These are phyloP conservation scores for Allacma fusca DNA, from an alignment of 2,888 invertebrate genomes.

Conservation along the genomic window DNA sequence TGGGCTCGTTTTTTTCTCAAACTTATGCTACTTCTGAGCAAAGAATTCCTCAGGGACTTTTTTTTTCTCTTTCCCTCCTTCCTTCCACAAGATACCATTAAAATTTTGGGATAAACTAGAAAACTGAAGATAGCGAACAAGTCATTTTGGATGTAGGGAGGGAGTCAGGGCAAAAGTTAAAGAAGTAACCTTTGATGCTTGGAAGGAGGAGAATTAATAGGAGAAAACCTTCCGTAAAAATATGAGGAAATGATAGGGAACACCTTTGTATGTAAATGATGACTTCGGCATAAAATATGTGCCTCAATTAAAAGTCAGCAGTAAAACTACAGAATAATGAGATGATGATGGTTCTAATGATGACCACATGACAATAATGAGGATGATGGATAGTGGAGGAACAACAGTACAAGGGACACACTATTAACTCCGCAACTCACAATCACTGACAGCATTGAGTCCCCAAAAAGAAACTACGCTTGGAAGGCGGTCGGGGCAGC, in stretches of 20 bases:
- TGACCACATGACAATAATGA: slow-evolving; percentile 35
- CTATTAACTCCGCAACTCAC: no score
- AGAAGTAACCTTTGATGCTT: no score
- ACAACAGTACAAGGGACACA: background rate
- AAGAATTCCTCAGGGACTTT: no score
- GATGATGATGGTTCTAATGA: slow-evolving; percentile 32
- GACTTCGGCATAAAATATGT: slow-evolving; percentile 7
- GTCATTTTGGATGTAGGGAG: background rate
- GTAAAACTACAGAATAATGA: slow-evolving; percentile 29
- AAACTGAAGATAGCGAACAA: background rate
- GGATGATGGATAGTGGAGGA: slow-evolving; percentile 32
- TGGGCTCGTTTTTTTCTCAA: background rate
- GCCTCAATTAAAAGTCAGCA: slow-evolving; percentile 26
- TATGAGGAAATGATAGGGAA: background rate
- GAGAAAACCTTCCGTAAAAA: background rate
- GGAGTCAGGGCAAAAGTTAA: no score
- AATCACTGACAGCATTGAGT: no score
- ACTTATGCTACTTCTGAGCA: background rate
- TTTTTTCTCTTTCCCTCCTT: background rate
- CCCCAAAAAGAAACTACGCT: no score
- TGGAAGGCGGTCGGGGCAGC: no score
- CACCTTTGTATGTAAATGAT: background rate
- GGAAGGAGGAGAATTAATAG: no score
- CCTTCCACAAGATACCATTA: background rate
- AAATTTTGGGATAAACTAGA: background rate